phyloP scores from a whole-genome alignment of 2,113 vertebrate genomes.

The Falcunculus frontatus region DNA sequence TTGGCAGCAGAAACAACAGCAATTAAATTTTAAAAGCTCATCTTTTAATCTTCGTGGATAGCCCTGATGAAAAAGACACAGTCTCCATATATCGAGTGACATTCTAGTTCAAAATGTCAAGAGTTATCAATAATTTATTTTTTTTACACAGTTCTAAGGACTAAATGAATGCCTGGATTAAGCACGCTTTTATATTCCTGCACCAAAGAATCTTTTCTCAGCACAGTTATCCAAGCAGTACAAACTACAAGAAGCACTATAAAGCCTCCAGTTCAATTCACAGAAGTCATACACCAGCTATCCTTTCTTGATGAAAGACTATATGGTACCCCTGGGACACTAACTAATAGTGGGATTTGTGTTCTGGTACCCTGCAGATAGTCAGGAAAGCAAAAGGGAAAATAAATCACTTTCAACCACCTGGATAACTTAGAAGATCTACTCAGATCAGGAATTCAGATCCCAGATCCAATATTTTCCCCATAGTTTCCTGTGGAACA shows the following conservation, averaged over 20 bases:
- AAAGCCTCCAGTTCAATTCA: background rate
- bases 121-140: background rate
- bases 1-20: background rate
- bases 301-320: background rate
- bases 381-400: background rate
- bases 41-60: background rate
- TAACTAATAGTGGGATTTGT: background rate
- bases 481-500: background rate
- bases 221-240: background rate
- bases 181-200: fast-evolving
- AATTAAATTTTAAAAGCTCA: background rate
- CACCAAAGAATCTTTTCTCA: background rate
- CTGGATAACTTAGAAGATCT: background rate
- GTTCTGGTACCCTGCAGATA: background rate
- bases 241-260: background rate
- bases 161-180: background rate
- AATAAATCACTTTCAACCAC: background rate
- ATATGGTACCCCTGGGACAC: background rate
- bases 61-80: background rate
- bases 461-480: background rate
- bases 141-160: background rate
- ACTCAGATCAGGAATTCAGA: background rate
- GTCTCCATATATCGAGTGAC: background rate
- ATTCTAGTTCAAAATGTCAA: background rate
- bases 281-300: background rate